Evolutionary conservation across 2,797 vertebrate species (phyloP).

Genomic region (Prunella strophiata): DNA sequence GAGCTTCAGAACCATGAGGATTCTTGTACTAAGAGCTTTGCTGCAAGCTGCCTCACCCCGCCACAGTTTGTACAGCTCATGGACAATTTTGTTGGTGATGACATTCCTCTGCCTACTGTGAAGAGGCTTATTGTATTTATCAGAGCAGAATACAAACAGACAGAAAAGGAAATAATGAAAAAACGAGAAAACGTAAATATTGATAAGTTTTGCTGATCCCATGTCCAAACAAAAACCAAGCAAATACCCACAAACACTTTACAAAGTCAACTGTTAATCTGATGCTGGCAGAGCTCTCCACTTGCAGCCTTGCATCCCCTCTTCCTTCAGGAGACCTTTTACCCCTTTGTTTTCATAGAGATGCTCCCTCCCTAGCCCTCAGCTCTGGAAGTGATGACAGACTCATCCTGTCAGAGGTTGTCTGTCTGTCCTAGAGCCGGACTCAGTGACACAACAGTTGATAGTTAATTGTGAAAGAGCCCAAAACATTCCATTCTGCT

Average conservation of each 20-base stretch:
- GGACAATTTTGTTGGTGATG: conserved; percentile 77
- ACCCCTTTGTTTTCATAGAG: background rate
- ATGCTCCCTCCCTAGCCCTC: conserved; percentile 17
- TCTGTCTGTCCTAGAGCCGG: background rate
- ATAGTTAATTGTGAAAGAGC: conserved; percentile 38
- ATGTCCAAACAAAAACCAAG: background rate
- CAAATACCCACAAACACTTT: background rate
- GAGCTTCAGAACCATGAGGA: conserved; percentile 56
- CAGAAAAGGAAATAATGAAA: conserved; percentile 73
- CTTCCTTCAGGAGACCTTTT: background rate
- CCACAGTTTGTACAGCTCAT: conserved; percentile 79
- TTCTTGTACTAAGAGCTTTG: conserved; percentile 54
- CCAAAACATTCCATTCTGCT: conserved; percentile 42
- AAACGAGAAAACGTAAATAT: conserved; percentile 73
- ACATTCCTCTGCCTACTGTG: conserved; percentile 23
- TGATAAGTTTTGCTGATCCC: conserved; percentile 7
- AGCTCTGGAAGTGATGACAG: conserved; percentile 34
- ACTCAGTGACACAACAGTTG: conserved; percentile 10
- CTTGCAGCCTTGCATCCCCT: background rate
- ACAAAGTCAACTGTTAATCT: background rate
- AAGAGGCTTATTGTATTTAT: conserved; percentile 71
- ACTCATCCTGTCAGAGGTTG: background rate
- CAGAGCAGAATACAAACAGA: conserved; percentile 73
- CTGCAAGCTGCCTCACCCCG: conserved; percentile 58
- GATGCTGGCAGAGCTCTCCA: background rate